Conservation (phyloP, 1,140 invertebrate genomes). For the Arctopsyche grandis region DNA sequence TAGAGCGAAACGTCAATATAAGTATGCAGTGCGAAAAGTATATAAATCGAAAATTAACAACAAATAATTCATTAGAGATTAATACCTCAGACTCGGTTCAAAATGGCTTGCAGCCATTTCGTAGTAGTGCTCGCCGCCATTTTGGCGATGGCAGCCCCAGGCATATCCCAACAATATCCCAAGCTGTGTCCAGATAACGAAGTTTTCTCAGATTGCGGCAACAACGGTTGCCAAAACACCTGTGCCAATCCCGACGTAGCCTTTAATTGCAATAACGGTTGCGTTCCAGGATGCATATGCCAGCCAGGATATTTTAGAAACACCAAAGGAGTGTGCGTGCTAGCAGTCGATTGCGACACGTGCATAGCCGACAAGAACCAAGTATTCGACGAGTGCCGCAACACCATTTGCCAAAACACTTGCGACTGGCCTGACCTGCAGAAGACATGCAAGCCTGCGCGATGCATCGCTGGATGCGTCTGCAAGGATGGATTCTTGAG, state of each 20-base stretch:
- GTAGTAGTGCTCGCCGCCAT: background rate
- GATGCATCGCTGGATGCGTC: constrained; percentile 19
- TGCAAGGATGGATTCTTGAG: constrained; percentile 6
- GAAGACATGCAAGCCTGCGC: background rate
- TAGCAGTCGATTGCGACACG: constrained; percentile 19
- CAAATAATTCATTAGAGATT: no score
- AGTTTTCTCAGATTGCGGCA: constrained; percentile 42
- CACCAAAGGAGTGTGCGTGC: constrained; percentile 3
- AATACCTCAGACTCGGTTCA: no score
- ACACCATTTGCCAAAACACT: constrained; percentile 43
- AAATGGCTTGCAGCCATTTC: no score
- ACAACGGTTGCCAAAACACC: constrained; percentile 44
- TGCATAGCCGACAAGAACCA: no score
- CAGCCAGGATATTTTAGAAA: constrained; percentile 41
- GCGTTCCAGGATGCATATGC: constrained; percentile 46
- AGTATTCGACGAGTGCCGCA: constrained; percentile 48
- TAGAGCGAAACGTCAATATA: no score
- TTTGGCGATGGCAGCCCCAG: background rate
- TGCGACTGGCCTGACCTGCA: constrained; percentile 9
- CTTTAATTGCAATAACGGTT: constrained; percentile 8
- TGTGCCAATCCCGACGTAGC: constrained; percentile 28
- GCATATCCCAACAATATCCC: background rate
- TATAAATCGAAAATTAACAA: no score
- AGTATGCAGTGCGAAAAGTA: no score
- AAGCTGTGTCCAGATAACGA: constrained; percentile 31